Base-by-base conservation (phyloP, 1,140 invertebrate genomes). In the Oppia nitens region DNA sequence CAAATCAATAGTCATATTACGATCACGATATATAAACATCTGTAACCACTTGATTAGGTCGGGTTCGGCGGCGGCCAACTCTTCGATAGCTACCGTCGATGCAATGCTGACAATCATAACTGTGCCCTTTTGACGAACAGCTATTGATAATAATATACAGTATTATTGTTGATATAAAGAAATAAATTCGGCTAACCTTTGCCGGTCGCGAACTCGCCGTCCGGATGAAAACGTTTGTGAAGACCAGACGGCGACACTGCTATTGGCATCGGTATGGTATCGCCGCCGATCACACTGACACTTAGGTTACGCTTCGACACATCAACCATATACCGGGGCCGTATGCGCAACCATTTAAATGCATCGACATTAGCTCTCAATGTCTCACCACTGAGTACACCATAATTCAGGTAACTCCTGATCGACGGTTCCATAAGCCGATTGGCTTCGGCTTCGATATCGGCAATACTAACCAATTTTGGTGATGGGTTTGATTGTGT, bases 151-250 rank as follows among this genome's bases (percentile, higher is more conserved):
- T n/a, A n/a, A n/a, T n/a, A n/a, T n/a, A n/a, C n/a, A n/a, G n/a
- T n/a, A n/a, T n/a, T n/a, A n/a, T n/a, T n/a, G n/a, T n/a, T n/a
- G n/a, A n/a, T n/a, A n/a, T n/a, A n/a, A n/a, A n/a, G n/a, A n/a
- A n/a, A n/a, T n/a, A n/a, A n/a, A n/a, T n/a, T n/a, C n/a, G n/a
- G n/a, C n/a, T n/a, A 87, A 67, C 87, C 89, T 80, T 71, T 82
- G 2, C 79, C 87, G 68, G 80, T 87, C 40, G 83, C 89, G 57
- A 80, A 73, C 76, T 96, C 90, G 17, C 91, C 91, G 51, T 89
- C 83, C 1, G 82, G 79, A 74, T 91, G 83, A 0, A 88, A 87
- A 84, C 94, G 84, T 65, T 78, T 79, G 67, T 94, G 90, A 84
- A 92, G 3, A 23, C 24, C 27, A 49, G 28, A 47, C 3, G 55